Percentiles rank a stretch among this genome's conserved stretches.
Conservation (phyloP, 2,797 vertebrate genomes). For the Cyprinodon diabolis region DNA sequence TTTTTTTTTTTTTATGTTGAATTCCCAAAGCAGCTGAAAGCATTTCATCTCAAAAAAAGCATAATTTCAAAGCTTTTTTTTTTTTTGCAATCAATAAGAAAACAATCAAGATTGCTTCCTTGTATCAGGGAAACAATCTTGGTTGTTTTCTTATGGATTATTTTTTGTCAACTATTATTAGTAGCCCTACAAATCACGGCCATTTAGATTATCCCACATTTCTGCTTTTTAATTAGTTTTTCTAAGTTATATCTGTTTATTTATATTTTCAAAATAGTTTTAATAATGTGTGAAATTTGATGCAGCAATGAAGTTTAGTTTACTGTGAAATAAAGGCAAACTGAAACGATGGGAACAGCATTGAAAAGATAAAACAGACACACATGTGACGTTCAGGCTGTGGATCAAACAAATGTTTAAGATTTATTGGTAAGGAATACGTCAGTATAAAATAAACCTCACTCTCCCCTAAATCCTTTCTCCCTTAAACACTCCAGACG, state of each 20-base stretch:
- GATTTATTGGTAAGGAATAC: conserved; percentile 42
- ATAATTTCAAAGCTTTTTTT: not conserved
- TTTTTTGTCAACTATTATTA: not conserved
- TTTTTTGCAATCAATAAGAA: not conserved
- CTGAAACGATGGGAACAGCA: conserved; percentile 28
- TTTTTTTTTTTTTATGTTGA: not conserved
- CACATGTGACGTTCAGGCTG: conserved; percentile 10
- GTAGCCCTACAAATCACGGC: not conserved
- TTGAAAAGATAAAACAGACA: not conserved
- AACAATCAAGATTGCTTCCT: not conserved
- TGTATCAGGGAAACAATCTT: not conserved
- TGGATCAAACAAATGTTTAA: conserved; percentile 16
- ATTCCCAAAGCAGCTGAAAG: conserved; percentile 25
- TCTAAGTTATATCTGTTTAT: not conserved
- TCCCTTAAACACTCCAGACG: not conserved
- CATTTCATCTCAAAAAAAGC: not conserved
- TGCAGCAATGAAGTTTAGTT: not conserved
- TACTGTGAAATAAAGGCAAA: not conserved
- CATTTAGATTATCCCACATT: not conserved
- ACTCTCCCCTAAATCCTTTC: conserved; percentile 35
- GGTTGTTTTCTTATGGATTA: too few relatives aligned
- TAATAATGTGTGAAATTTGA: not conserved
- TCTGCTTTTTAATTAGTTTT: not conserved
- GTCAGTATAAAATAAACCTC: conserved; percentile 25
- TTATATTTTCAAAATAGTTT: not conserved